phyloP scores from a whole-genome alignment of 2,888 invertebrate genomes.

The Caenorhabditis parvicauda region DNA sequence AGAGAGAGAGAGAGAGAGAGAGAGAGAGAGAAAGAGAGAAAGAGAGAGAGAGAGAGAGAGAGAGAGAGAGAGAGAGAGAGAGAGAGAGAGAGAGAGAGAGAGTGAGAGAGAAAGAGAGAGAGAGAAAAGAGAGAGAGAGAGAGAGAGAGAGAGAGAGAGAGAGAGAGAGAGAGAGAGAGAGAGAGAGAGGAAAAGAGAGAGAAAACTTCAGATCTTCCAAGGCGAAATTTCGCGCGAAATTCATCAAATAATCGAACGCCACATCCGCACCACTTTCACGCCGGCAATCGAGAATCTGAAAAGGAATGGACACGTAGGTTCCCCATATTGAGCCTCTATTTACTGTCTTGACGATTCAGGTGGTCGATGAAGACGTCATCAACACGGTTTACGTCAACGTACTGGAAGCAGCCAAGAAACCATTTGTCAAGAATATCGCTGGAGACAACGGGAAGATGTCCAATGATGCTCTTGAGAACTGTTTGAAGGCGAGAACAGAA shows the following conservation, averaged over 20 bases:
- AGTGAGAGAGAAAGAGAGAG: too few relatives aligned
- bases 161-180: too few relatives aligned
- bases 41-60: too few relatives aligned
- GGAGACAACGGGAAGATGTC: background rate
- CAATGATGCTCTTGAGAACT: background rate
- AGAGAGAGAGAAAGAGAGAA: too few relatives aligned
- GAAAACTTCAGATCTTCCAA: constrained; percentile 43
- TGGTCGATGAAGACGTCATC: constrained; percentile 45
- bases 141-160: too few relatives aligned
- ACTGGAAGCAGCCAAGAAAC: constrained; percentile 52
- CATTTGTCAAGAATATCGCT: constrained; percentile 30
- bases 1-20: too few relatives aligned
- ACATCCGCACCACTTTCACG: constrained; percentile 53
- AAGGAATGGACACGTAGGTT: constrained; percentile 50
- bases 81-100: too few relatives aligned
- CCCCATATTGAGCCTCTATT: background rate
- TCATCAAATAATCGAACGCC: constrained; percentile 54
- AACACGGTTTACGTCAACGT: constrained; percentile 47
- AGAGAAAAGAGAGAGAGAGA: too few relatives aligned
- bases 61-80: too few relatives aligned
- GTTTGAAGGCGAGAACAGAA: too few relatives aligned
- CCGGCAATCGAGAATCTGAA: constrained; percentile 60
- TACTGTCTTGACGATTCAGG: constrained; percentile 19
- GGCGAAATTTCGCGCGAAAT: constrained; percentile 47
- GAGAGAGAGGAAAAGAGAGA: too few relatives aligned